phyloP scores from a whole-genome alignment of 2,888 invertebrate species.

The Eucera pruinosa region DNA sequence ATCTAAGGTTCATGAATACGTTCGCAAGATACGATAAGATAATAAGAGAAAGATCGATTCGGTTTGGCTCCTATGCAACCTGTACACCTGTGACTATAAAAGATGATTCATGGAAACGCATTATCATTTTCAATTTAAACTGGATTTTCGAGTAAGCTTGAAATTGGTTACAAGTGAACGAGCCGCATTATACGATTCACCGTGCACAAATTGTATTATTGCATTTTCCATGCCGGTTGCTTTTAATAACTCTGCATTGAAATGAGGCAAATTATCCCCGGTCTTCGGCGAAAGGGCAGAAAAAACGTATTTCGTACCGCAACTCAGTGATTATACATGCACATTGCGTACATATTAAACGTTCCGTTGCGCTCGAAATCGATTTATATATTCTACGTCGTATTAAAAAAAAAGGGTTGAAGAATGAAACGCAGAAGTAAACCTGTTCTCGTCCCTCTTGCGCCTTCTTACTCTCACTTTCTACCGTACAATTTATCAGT shows the following conservation, averaged over 20 bases:
- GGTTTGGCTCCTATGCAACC: too few relatives aligned
- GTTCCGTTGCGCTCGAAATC: not conserved
- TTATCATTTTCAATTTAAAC: not conserved
- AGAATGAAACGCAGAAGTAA: not conserved
- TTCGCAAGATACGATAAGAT: too few relatives aligned
- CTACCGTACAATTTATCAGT: not conserved
- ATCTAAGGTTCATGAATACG: too few relatives aligned
- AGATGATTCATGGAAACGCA: not conserved
- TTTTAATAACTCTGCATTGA: constrained; percentile 13
- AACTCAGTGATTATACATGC: not conserved
- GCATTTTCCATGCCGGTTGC: constrained; percentile 31
- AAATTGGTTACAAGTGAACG: not conserved
- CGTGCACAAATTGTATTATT: not conserved
- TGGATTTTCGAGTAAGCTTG: not conserved
- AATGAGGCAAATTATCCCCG: constrained; percentile 29
- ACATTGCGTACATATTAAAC: constrained; percentile 2
- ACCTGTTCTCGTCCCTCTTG: not conserved
- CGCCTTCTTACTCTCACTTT: not conserved
- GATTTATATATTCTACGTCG: too few relatives aligned
- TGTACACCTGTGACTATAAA: too few relatives aligned
- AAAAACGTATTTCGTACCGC: not conserved
- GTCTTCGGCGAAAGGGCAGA: not conserved
- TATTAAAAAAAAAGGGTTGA: not conserved
- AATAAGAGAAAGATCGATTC: too few relatives aligned
- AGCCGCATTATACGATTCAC: not conserved